Base-by-base conservation (phyloP, 2,113 vertebrate species). In the Neodontobutis hainanensis region DNA sequence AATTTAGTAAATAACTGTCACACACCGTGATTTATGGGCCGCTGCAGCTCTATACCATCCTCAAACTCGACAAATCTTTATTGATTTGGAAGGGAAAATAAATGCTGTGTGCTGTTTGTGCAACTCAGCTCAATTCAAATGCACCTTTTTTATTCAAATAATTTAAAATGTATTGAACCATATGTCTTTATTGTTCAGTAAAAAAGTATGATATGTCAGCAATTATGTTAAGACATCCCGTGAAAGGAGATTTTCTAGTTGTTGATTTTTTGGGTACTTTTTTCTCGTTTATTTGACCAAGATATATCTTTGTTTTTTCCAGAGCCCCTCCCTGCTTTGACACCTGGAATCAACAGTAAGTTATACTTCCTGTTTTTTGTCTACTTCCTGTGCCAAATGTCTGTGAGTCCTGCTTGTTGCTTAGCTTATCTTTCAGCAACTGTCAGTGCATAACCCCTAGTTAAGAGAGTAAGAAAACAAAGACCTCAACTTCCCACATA, bases 311-410 rank as follows among this genome's bases (percentile, higher is more conserved):
- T 73, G 27, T 84, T 27, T 67, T 61, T 90, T 92, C 46, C 93
- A 99, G 97, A 96, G 87, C 95, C 96, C 67, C 94, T 95, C 75
- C 92, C 94, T 45, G 95, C 96, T 73, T 96, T 97, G 81, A 94
- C 94, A 81, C 95, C 95, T 75, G 94, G 95, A 91, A 93, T 94
- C 85, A 90, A 85, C 51, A 94, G 93, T 92, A 85, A 93, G 92
- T 91, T 84, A 87, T 63, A 87, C 92, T 83, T 69, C 64, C 68
- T 73, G n/a, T 67, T 76, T 52, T 50, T 38, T 48, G 59, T 85
- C 46, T 80, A 47, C 71, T 83, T 82, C 67, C 73, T 88, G 78
- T 90, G 78, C 76, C 65, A 74, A 83, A 60, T 80, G 82, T 91
- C 77, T 88, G 68, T 88, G 90, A 90, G 91, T 90, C 77, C 85